Evolutionary conservation across 2,797 vertebrate genomes (phyloP), one percentile per base, ranked within the genome.

Genomic region (Falco rusticolus): DNA sequence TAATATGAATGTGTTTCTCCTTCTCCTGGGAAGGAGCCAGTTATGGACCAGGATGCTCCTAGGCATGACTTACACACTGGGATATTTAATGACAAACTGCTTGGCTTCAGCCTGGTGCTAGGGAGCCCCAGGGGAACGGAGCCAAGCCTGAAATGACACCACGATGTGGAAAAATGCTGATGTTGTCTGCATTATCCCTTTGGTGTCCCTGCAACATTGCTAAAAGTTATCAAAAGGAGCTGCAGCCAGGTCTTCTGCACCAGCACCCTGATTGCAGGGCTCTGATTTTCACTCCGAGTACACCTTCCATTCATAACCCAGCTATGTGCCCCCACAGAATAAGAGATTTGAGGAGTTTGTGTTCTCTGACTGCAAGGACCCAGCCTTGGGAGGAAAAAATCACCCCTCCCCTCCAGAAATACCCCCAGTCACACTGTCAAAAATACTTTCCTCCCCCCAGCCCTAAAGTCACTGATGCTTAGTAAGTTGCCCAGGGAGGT

Each of bases 321-420:
- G 5, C 5, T 13, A 13, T 0, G 2, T 57, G 39, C 6, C 10
- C 34, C 16, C 10, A 7, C 11, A 31, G 26, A 48, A 53, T 24
- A 39, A 54, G 29, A 66, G 59, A 16, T 33, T 19, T 43, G 39
- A 56, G 8, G 28, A 59, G 13, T 51, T 83, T 45, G 37, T 50
- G 31, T 65, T n/a, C 13, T 26, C 56, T 83, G 18, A 53, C 31
- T 50, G 33, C 18, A 41, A 59, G 45, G 74, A 45, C 10, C 13
- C 22, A 59, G 43, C 16, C 37, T 16, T 19, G 45, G 6, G 25
- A 19, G 12, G 4, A 6, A 26, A n/a, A 47, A 53, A 69, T 4
- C 0, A 34, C 5, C 0, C 5, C 22, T 8, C 12, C 13, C 68
- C 21, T 8, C 7, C 4, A 64, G 43, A 13, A 17, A 57, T 26